Percentiles rank a stretch among this genome's conserved stretches.
phyloP scores from a whole-genome alignment of 2,888 invertebrate genomes.

The Noctuana brunneofusca region DNA sequence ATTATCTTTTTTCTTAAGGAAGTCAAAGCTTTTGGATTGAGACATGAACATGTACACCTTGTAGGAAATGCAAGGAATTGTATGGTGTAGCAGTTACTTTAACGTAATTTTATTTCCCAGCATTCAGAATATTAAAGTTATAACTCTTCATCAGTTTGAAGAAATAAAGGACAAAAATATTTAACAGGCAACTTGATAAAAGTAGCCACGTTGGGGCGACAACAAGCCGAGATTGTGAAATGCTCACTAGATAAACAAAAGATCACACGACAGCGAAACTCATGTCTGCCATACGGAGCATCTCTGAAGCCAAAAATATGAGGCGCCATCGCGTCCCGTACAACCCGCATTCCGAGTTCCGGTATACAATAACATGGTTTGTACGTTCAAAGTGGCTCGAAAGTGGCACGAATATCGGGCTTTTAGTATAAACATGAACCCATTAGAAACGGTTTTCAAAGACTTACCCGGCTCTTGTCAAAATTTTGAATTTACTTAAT shows the following conservation, averaged over 20 bases:
- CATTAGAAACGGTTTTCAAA: too few relatives aligned
- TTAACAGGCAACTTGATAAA: not conserved
- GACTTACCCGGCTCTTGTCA: too few relatives aligned
- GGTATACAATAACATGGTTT: slow-evolving; percentile 28
- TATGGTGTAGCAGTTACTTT: too few relatives aligned
- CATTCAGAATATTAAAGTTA: too few relatives aligned
- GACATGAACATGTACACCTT: too few relatives aligned
- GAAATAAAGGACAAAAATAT: not conserved
- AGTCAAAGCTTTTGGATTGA: not conserved
- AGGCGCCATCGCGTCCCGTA: slow-evolving; percentile 13
- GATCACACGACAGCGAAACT: not conserved
- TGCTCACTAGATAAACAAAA: slow-evolving; percentile 6
- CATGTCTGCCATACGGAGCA: slow-evolving; percentile 17
- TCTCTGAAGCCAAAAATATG: slow-evolving; percentile 24
- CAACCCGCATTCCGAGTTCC: not conserved
- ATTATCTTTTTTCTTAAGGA: not conserved
- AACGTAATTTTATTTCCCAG: too few relatives aligned
- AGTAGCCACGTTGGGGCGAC: not conserved
- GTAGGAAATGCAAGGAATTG: too few relatives aligned
- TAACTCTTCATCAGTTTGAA: not conserved
- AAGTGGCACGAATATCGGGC: slow-evolving; percentile 4
- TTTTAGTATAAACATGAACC: too few relatives aligned
- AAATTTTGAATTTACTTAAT: too few relatives aligned
- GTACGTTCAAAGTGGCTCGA: slow-evolving; percentile 16
- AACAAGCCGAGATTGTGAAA: not conserved